These are phyloP conservation scores for Setipinna tenuifilis DNA, from an alignment of 2,797 vertebrate species.

Conservation along the genomic window DNA sequence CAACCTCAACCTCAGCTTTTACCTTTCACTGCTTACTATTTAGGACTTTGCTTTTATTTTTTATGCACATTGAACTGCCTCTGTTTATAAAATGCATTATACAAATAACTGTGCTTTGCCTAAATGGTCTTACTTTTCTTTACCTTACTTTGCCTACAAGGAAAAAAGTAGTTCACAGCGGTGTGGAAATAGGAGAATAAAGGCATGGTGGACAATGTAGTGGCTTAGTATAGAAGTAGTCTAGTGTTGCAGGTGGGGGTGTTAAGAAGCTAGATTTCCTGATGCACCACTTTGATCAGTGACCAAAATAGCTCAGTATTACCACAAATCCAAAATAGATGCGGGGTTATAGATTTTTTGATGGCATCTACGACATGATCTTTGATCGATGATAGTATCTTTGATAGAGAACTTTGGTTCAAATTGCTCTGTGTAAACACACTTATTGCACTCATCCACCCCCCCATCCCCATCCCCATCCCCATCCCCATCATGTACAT, in stretches of 20 bases:
- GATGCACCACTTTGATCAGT: not conserved
- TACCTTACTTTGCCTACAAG: no score
- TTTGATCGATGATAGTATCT: no score
- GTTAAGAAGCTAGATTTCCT: constrained; percentile 3
- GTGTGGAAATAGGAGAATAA: not conserved
- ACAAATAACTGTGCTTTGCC: no score
- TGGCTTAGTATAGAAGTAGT: not conserved
- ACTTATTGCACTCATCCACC: not conserved
- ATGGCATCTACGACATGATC: not conserved
- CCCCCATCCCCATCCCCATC: not conserved
- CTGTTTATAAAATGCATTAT: no score
- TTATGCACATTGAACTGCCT: no score
- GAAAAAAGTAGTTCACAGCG: not conserved
- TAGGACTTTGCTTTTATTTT: no score
- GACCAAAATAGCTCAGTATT: not conserved
- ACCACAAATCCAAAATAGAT: not conserved
- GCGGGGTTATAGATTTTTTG: not conserved
- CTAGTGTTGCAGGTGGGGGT: not conserved
- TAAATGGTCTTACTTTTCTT: no score
- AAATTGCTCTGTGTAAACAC: not conserved
- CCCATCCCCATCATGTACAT: no score
- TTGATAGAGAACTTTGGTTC: not conserved
- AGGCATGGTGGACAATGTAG: not conserved
- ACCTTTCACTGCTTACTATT: no score
- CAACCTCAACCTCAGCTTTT: no score